Evolutionary conservation across 2,888 invertebrate species (phyloP), one percentile per base, ranked within the genome.

Genomic region (Nysson spinosus): DNA sequence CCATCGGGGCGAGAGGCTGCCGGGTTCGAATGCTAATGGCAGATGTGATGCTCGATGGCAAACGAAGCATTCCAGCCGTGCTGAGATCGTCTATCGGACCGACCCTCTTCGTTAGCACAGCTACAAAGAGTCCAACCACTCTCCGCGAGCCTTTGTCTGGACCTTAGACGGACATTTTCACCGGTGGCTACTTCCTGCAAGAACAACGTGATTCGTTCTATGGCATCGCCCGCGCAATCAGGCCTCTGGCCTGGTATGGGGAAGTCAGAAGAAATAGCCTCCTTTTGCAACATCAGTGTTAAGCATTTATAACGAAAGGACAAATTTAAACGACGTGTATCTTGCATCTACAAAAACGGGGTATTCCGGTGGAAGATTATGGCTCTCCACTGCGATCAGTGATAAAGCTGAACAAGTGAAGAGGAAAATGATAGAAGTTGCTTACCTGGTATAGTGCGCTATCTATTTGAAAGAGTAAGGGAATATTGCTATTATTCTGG

Each of bases 31-130:
- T 80, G 82, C 83, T 82, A 83, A 83, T 82, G 78, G 78, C 76
- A 80, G 82, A 81, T 80, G 76, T 79, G 80, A 81, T 82, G 73
- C 78, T 77, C 81, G 80, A 81, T 82, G 79, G 75, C 80, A 78
- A 79, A 79, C 80, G 77, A 72, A 80, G 79, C 82, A 82, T 83
- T 83, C 80, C 82, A 74, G 64, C 72, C 70, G 76, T 76, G 80
- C 78, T 74, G 75, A 82, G 82, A 78, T 81, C 79, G 74, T 78
- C 77, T 83, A 83, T 83, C 83, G 78, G 47, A 72, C 60, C 75
- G 70, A 80, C 75, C 75, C 78, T 77, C 80, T 83, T 83, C 79
- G 83, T 83, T 83, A 82, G 63, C 52, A 42, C 42, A 42, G 47
- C 44, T 30, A 52, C 56, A 52, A 65, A 61, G 55, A 60, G 60